Conservation (phyloP, 2,797 vertebrate genomes). For the Sebastes trivittatus region DNA sequence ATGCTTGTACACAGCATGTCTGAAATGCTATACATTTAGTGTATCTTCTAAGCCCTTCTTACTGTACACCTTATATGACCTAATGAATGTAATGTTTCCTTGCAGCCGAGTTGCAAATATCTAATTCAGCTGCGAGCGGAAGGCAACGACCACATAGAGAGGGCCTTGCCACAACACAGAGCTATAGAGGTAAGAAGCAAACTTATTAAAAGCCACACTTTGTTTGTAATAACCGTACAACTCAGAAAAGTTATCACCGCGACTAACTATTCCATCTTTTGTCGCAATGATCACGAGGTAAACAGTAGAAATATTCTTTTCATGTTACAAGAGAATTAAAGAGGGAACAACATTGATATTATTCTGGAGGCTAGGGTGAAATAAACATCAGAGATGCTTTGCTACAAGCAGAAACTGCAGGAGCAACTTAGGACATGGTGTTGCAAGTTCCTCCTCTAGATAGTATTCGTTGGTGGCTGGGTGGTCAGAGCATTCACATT, state of each 20-base stretch:
- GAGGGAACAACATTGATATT: too few relatives aligned
- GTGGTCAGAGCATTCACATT: too few relatives aligned
- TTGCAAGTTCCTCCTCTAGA: too few relatives aligned
- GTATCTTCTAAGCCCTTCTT: background rate
- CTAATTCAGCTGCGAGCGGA: slow-evolving; percentile 93
- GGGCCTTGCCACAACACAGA: slow-evolving; percentile 92
- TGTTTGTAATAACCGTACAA: background rate
- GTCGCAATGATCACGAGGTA: background rate
- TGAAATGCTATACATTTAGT: background rate
- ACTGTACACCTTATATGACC: background rate
- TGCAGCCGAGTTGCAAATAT: slow-evolving; percentile 90
- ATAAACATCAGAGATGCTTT: too few relatives aligned
- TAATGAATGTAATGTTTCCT: background rate
- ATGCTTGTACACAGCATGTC: background rate
- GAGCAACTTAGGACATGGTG: too few relatives aligned
- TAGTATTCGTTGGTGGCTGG: too few relatives aligned
- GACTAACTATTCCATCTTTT: background rate
- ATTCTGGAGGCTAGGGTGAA: too few relatives aligned
- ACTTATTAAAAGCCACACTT: background rate
- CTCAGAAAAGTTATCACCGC: background rate
- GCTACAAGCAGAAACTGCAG: too few relatives aligned
- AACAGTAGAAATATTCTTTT: background rate
- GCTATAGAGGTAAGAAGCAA: slow-evolving; percentile 86
- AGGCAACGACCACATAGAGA: slow-evolving; percentile 97
- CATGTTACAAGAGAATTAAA: too few relatives aligned